Base-by-base conservation (phyloP, 2,888 invertebrate genomes). In the Cosmopolites sordidus region DNA sequence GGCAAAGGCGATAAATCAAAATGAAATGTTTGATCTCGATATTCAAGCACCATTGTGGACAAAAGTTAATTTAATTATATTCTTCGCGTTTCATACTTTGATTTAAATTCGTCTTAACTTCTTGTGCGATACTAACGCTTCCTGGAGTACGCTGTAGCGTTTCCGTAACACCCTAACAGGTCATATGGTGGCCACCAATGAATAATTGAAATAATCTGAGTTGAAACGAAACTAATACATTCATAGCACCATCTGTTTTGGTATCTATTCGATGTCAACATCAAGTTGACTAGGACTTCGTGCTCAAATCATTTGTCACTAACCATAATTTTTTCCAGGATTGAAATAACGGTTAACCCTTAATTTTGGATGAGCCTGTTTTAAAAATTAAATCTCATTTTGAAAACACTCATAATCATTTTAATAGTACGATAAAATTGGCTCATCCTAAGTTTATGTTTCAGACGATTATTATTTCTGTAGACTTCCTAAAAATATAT, bases 271-370 rank as follows among this genome's bases (percentile, higher is more conserved):
- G 12, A 9, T 12, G 33, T 12, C 33, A 43, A 37, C 49, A 43
- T 14, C 39, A 50, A 50, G 43, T 38, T 5, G 49, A 16, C 49
- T 43, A 39, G 49, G 49, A 50, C 49, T 17, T 18, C 43, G 43
- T 50, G 27, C 12, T 22, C 8, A 18, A 33, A 33, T 33, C 5
- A 43, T 43, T 43, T 49, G 51, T 51, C 27, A 16, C 45, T 51
- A 51, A 51, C 51, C 33, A 15, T 45, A 4, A 33, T 33, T 33
- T 33, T 33, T 33, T 33, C 33, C 33, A 33, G 33, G 33, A 33
- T 33, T 33, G 15, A 22, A 18, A n/a, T 44, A 17, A 41, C 30
- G 15, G 9, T 40, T 50, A 12, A 45, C 38, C 29, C 15, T 40
- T 27, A 51, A 39, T 29, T 33, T 29, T 9, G 43, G 48, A 48